Evolutionary conservation across 2,888 invertebrate genomes (phyloP).

Genomic region (Conomelus anceps): DNA sequence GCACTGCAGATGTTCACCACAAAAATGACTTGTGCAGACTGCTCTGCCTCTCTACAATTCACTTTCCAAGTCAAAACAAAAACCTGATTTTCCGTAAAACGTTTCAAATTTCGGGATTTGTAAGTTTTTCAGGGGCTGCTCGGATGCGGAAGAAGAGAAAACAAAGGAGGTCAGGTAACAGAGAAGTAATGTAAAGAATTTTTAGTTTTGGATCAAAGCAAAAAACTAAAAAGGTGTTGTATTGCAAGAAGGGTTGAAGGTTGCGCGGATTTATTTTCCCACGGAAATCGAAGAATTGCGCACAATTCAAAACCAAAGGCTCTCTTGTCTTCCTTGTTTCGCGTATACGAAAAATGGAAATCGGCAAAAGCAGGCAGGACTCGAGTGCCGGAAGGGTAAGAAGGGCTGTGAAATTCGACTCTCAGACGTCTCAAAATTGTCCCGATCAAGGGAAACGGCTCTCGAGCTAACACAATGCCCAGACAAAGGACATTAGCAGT

Average conservation of each 20-base stretch:
- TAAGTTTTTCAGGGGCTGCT: neutral
- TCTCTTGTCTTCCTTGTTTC: neutral
- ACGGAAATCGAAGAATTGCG: neutral
- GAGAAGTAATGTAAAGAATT: neutral
- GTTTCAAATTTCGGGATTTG: neutral
- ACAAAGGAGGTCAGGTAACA: neutral
- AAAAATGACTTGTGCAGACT: neutral
- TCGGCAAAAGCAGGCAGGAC: neutral
- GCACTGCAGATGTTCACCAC: neutral
- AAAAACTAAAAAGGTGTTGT: neutral
- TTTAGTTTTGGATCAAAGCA: neutral
- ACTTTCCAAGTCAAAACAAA: neutral
- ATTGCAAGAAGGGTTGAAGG: neutral
- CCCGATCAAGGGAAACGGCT: constrained; percentile 27
- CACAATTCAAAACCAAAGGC: neutral
- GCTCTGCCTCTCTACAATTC: neutral
- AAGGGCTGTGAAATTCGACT: constrained; percentile 4
- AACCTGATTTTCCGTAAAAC: neutral
- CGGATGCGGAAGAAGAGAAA: neutral
- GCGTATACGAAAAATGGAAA: neutral
- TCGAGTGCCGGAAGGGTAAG: constrained; percentile 11
- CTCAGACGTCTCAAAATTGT: constrained; percentile 13
- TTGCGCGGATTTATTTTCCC: neutral
- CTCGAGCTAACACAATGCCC: constrained; percentile 24
- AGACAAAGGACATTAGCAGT: constrained; percentile 15